A percentile compares a stretch with the other conserved stretches of the same genome.
Evolutionary conservation across 2,113 vertebrate genomes (phyloP).

Genomic region (Syrmaticus mikado): DNA sequence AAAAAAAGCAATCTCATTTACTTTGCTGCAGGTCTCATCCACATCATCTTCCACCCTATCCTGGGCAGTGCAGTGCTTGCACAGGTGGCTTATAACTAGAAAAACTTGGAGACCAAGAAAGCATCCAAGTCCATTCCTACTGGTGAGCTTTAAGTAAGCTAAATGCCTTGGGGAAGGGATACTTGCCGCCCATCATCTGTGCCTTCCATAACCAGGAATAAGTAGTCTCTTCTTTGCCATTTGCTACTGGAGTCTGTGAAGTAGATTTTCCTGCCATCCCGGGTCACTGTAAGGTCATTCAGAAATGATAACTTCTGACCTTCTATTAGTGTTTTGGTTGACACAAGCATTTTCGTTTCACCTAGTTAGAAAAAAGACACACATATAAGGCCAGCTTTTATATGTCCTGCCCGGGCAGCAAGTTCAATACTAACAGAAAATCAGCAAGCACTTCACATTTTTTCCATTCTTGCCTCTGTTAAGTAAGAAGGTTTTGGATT

Average conservation of each 20-base stretch:
- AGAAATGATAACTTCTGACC: constrained; percentile 91
- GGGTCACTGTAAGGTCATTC: constrained; percentile 91
- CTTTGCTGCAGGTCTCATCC: background rate
- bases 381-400: background rate
- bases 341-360: constrained; percentile 80
- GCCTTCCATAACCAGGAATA: constrained; percentile 92
- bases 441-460: background rate
- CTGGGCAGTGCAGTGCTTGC: background rate
- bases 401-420: background rate
- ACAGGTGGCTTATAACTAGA: background rate
- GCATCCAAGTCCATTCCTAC: background rate
- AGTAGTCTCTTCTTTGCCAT: constrained; percentile 92
- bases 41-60: background rate
- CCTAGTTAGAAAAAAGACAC: constrained; percentile 71
- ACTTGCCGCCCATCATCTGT: constrained; percentile 92
- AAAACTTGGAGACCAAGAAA: background rate
- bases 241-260: constrained; percentile 97
- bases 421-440: background rate
- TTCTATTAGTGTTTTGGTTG: constrained; percentile 80
- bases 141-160: background rate
- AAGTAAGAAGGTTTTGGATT: background rate
- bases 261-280: constrained; percentile 92
- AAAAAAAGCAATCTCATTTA: background rate
- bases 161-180: background rate
- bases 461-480: background rate